Percentiles rank a stretch among this genome's conserved stretches.
Evolutionary conservation across 2,888 invertebrate genomes (phyloP).

Genomic region (Caenorhabditis panamensis): DNA sequence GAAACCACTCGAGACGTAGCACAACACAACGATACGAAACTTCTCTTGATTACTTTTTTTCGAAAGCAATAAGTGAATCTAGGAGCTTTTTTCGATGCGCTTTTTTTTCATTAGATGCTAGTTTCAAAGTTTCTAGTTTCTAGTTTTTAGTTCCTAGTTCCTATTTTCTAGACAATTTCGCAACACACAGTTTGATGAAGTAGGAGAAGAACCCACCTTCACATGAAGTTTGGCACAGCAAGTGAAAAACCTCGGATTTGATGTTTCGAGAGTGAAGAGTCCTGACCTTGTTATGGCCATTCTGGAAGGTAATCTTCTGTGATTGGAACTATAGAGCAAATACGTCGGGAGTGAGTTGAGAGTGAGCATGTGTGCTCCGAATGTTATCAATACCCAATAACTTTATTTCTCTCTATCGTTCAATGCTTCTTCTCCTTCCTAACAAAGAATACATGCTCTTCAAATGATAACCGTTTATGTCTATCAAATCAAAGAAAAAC

Average conservation of each 20-base stretch:
- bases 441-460: neutral
- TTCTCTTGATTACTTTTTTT: constrained; percentile 7
- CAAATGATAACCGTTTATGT: constrained; percentile 20
- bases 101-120: no score
- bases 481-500: no score
- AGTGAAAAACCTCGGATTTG: constrained; percentile 63
- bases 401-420: neutral
- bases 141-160: neutral
- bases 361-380: constrained; percentile 46
- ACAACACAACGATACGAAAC: neutral
- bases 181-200: no score
- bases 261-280: constrained; percentile 60
- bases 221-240: constrained; percentile 56
- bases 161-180: neutral
- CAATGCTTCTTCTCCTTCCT: neutral
- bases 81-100: neutral
- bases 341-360: constrained; percentile 45
- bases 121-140: no score
- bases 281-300: constrained; percentile 54
- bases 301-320: constrained; percentile 29
- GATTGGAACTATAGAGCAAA: constrained; percentile 43
- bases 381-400: constrained; percentile 33
- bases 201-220: constrained; percentile 42
- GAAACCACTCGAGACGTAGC: neutral
- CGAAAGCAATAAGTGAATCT: constrained; percentile 5